Conservation (phyloP, 2,888 invertebrate genomes). For the Ophion obscuratus region DNA sequence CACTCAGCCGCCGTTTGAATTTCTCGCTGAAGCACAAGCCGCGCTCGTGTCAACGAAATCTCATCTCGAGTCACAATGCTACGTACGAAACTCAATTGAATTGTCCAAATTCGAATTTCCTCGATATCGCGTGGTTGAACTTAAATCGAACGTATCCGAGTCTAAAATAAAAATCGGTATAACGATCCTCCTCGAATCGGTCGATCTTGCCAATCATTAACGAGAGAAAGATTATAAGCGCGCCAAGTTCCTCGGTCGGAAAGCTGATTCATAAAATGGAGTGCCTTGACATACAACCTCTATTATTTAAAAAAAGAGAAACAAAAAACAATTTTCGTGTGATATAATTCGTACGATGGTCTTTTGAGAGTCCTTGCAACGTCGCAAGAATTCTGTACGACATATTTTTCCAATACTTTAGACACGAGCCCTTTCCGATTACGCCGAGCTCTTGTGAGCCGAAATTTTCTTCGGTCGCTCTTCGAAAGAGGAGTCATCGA, state of each 20-base stretch:
- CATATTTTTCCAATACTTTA: slow-evolving; percentile 35
- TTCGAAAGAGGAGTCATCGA: background rate
- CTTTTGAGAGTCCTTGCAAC: background rate
- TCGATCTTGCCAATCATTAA: slow-evolving; percentile 40
- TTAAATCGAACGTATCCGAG: background rate
- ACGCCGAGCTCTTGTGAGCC: slow-evolving; percentile 16
- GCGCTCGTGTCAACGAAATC: too few species aligned
- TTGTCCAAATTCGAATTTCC: background rate
- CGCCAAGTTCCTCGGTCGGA: slow-evolving; percentile 54
- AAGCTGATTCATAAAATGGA: slow-evolving; percentile 56
- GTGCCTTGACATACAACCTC: slow-evolving; percentile 59
- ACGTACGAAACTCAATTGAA: background rate
- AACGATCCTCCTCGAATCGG: background rate
- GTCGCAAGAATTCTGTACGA: slow-evolving; percentile 23
- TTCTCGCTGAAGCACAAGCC: too few species aligned
- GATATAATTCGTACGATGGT: slow-evolving; percentile 33
- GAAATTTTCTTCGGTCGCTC: background rate
- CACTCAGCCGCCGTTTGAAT: too few species aligned
- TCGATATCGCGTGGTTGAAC: background rate
- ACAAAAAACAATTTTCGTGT: slow-evolving; percentile 22
- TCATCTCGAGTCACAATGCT: background rate
- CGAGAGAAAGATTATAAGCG: slow-evolving; percentile 7
- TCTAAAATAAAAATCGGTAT: background rate
- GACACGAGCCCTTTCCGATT: background rate
- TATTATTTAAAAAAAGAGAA: slow-evolving; percentile 41